A percentile compares a stretch with the other conserved stretches of the same genome.
Conservation (phyloP, 2,888 invertebrate species). For the Mythimna lalbum region DNA sequence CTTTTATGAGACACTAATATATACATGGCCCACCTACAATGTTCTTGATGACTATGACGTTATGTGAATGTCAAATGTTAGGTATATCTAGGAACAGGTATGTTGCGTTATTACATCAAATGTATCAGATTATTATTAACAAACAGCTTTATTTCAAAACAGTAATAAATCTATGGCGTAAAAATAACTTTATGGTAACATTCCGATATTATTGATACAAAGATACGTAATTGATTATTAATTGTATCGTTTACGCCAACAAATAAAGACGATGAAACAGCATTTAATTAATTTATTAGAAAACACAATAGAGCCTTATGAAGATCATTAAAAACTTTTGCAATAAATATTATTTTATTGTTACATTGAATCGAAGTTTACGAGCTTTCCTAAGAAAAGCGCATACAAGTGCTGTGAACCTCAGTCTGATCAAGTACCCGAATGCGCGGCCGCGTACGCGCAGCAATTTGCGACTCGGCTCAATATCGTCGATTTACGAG, state of each 20-base stretch:
- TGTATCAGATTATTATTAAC: conserved; percentile 50
- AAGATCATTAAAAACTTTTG: conserved; percentile 45
- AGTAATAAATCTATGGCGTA: conserved; percentile 56
- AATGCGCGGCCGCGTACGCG: conserved; percentile 82
- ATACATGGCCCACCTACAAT: conserved; percentile 78
- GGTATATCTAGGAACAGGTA: conserved; percentile 25
- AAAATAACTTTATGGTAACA: conserved; percentile 7
- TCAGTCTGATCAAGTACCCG: conserved; percentile 76
- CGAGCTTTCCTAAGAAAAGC: conserved; percentile 67
- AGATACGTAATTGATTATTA: neutral
- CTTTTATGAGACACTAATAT: conserved; percentile 83
- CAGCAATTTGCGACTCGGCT: conserved; percentile 82
- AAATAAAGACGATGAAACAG: conserved; percentile 11
- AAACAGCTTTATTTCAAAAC: conserved; percentile 69
- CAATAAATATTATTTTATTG: conserved; percentile 63
- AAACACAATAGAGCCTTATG: conserved; percentile 24
- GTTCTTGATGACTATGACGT: conserved; percentile 68
- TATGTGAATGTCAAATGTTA: conserved; percentile 64
- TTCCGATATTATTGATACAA: neutral
- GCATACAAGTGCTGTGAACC: conserved; percentile 62
- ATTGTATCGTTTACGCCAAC: neutral
- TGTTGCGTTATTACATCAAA: conserved; percentile 56
- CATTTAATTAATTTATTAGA: conserved; percentile 41
- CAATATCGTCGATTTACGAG: conserved; percentile 85
- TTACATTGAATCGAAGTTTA: conserved; percentile 67